Conservation (phyloP, 2,797 vertebrate genomes). For the Fistularia commersonii region DNA sequence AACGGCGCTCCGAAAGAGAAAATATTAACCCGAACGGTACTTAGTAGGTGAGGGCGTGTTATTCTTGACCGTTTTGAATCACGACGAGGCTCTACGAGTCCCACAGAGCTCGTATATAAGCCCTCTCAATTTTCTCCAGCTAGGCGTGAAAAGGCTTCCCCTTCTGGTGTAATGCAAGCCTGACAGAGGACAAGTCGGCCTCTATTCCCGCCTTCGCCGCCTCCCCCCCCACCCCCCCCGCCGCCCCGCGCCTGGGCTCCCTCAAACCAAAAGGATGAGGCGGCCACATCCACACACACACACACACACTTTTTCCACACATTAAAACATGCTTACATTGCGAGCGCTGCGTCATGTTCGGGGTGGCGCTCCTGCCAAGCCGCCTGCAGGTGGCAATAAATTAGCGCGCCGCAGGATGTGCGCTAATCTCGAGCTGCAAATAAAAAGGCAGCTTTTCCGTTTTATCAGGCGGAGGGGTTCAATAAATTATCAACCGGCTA, state of each 20-base stretch:
- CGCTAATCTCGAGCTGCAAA: background rate
- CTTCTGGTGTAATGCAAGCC: constrained; percentile 64
- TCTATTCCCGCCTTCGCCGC: too few species aligned
- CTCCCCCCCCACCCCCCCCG: too few species aligned
- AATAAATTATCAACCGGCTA: too few species aligned
- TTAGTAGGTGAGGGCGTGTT: constrained; percentile 76
- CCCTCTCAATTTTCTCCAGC: constrained; percentile 70
- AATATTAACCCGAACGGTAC: constrained; percentile 76
- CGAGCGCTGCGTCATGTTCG: constrained; percentile 30
- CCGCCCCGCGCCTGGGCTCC: constrained; percentile 8
- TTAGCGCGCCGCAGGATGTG: background rate
- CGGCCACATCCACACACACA: constrained; percentile 26
- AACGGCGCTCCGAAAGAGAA: constrained; percentile 55
- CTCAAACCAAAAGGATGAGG: constrained; percentile 44
- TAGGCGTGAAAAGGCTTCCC: constrained; percentile 74
- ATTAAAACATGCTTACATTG: constrained; percentile 13
- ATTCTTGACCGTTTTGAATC: constrained; percentile 74
- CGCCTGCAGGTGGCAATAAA: constrained; percentile 29
- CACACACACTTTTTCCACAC: constrained; percentile 25
- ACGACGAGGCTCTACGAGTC: constrained; percentile 68
- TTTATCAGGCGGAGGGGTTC: too few species aligned
- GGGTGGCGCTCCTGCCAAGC: constrained; percentile 6
- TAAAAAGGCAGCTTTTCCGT: too few species aligned
- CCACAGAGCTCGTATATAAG: constrained; percentile 76
- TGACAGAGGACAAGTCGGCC: constrained; percentile 69